Conservation (phyloP, 2,113 vertebrate species). For the Phaethornis superciliosus region DNA sequence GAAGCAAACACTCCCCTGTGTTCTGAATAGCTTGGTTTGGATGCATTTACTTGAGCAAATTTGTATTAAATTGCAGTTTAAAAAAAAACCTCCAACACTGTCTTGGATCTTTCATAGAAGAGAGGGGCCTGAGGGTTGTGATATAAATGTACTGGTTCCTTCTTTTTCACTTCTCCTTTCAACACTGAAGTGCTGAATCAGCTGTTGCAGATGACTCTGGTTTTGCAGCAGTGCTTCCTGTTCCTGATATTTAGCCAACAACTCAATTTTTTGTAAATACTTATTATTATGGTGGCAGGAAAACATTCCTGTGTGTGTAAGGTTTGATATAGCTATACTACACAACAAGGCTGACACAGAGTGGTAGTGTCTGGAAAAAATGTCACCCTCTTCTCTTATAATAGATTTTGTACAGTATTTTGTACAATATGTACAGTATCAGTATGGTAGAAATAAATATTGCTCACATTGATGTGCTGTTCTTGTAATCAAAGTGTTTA, state of each 20-base stretch:
- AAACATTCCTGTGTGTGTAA: neutral
- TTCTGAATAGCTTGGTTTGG: conserved; percentile 40
- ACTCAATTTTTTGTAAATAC: neutral
- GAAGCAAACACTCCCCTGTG: neutral
- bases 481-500: neutral
- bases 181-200: neutral
- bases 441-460: neutral
- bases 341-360: neutral
- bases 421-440: fast-evolving
- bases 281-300: neutral
- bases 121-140: neutral
- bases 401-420: neutral
- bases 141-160: neutral
- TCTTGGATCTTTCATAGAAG: conserved; percentile 11
- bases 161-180: neutral
- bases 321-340: neutral
- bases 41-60: conserved; percentile 22
- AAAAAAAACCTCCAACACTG: neutral
- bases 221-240: neutral
- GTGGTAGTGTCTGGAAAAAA: neutral
- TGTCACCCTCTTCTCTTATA: neutral
- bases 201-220: neutral
- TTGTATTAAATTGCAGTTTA: conserved; percentile 27
- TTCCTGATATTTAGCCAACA: neutral
- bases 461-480: neutral